These are phyloP conservation scores for Thymallus thymallus DNA, from an alignment of 2,113 vertebrate species.

Conservation along the genomic window DNA sequence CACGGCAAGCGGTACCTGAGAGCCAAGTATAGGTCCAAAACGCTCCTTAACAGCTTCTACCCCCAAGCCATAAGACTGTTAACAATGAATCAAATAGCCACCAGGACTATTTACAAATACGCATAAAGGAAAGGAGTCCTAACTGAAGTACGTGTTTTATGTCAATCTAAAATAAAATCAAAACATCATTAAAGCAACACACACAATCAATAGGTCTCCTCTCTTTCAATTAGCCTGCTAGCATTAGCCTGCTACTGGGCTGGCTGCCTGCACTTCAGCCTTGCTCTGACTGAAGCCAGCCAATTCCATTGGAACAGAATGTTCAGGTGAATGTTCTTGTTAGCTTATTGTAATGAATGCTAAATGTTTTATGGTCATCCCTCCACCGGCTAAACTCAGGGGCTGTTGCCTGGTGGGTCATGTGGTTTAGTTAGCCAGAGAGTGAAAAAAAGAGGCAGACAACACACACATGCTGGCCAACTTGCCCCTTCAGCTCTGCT, in stretches of 20 bases:
- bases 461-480: not conserved
- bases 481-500: not conserved
- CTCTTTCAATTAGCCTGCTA: not conserved
- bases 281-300: slow-evolving; percentile 1
- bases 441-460: not conserved
- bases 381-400: not conserved
- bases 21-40: no score
- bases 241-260: not conserved
- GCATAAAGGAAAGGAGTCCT: no score
- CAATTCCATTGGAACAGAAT: slow-evolving; percentile 29
- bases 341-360: slow-evolving; percentile 44
- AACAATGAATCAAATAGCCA: no score
- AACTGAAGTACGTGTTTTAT: no score
- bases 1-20: no score
- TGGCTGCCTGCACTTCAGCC: not conserved
- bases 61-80: no score
- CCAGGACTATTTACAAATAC: no score
- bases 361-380: slow-evolving; percentile 33
- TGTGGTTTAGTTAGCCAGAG: slow-evolving; percentile 3
- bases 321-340: slow-evolving; percentile 24
- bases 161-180: no score
- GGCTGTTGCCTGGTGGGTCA: not conserved
- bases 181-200: no score
- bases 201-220: no score
- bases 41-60: no score